Base-by-base conservation (phyloP, 2,888 invertebrate genomes). In the Caradrina kadenii region DNA sequence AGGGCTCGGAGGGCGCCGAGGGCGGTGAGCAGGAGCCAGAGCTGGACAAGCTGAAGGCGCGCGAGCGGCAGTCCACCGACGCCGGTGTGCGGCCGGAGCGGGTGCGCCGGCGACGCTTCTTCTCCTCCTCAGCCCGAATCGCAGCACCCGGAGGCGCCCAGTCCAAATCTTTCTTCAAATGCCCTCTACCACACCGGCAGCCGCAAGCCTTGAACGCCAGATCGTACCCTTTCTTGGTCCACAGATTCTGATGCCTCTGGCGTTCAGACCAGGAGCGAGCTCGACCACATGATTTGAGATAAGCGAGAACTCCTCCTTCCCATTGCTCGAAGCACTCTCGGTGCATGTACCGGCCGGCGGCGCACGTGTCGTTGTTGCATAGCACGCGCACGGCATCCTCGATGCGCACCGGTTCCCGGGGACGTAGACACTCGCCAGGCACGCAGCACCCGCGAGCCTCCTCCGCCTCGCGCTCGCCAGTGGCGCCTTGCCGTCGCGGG, bases 171-270 rank as follows among this genome's bases (percentile, higher is more conserved):
- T 99, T 99, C 89, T 99, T 98, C 85, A 99, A 93, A 89, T 99
- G 99, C 8, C 99, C 99, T 42, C 98, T 97, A 4, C 98, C 98
- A 94, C 99, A 99, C 79, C 98, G 98, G 95, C 99, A 99, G 52
- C 98, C 98, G 96, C 99, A 99, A 10, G 98, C 99, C 88, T 99
- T 99, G 94, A 98, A 99, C 10, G 99, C 99, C 91, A 99, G 94
- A 93, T 99, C 99, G 96, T 99, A 99, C 64, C 99, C 99, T 93
- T 99, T 99, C 94, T 99, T 99, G 68, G 99, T 99, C 99, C 99
- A 99, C 71, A 99, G 95, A 93, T 99, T 99, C 95, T 99, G 99
- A 86, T 98, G 97, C 39, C 99, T 97, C 92, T 99, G 99, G 70
- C 99, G 97, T 91, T 99, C 99, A 49, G 99, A 99, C 99, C 99